Base-by-base conservation (phyloP, 2,113 vertebrate genomes). In the Glareola pratincola region DNA sequence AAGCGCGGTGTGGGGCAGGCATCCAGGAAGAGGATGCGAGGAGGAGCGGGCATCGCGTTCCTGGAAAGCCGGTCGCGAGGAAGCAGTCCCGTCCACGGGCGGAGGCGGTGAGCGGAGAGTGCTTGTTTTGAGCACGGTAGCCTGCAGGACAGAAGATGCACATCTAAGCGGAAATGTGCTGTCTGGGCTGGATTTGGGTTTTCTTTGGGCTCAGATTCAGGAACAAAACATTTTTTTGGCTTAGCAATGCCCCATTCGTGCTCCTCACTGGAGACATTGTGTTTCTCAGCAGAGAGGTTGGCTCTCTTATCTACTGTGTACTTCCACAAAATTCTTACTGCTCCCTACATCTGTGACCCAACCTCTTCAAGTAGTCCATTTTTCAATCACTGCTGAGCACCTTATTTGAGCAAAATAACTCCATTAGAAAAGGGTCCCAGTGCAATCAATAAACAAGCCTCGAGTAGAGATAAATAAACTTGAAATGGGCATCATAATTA, bases 371-470 rank as follows among this genome's bases (percentile, higher is more conserved):
- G 72, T 34, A 71, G 60, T 39, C 60, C 15, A 66, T 79, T 91
- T 97, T 97, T 97, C 93, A 97, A 18, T 96, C 90, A 85, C 29
- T 6, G 51, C 43, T 12, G 66, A 97, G 81, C 66, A 92, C 48
- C 79, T 97, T 98, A 78, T 92, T 93, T 95, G 97, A 98, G 93
- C 98, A 98, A 98, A 99, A 98, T 97, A 98, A 98, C 92, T 97
- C 90, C 96, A 94, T 97, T 96, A 97, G 96, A 98, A 63, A 74
- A 98, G 96, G 85, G 96, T 97, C 98, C 94, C 85, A 88, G 82
- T 14, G 67, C 59, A 97, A 98, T 98, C 98, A 98, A 98, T 98
- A 98, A 98, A 97, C 93, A 97, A 96, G 85, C 73, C 92, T 86
- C 6, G 78, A 90, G 91, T 37, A 71, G 88, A 79, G 45, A 97